A percentile compares a stretch with the other conserved stretches of the same genome.
Evolutionary conservation across 2,113 vertebrate genomes (phyloP).

Genomic region (Gallinago jamesoni): DNA sequence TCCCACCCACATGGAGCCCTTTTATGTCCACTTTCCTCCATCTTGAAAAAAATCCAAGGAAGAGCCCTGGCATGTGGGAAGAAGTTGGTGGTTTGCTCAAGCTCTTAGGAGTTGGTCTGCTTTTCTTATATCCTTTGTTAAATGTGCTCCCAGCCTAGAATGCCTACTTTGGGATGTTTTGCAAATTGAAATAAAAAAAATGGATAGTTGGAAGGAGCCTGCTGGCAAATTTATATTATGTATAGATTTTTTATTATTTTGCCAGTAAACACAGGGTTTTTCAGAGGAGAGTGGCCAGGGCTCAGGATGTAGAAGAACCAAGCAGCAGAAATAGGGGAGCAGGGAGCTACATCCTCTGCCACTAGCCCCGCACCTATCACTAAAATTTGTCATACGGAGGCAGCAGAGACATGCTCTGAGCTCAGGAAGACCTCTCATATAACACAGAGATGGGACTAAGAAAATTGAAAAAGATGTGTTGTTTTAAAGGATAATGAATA

Average conservation of each 20-base stretch:
- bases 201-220: not conserved
- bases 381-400: not conserved
- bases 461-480: not conserved
- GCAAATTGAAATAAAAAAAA: not conserved
- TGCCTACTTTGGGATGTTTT: not conserved
- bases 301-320: not conserved
- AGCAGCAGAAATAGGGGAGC: not conserved
- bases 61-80: not conserved
- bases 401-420: not conserved
- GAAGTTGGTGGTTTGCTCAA: not conserved
- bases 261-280: not conserved
- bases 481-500: not conserved
- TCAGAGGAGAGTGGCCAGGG: not conserved
- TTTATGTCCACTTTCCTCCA: not conserved
- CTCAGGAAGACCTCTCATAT: not conserved
- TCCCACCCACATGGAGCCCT: not conserved
- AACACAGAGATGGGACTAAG: not conserved
- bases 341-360: not conserved
- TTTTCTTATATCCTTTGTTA: not conserved
- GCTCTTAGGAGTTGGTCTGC: not conserved
- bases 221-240: not conserved
- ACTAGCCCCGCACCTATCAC: not conserved
- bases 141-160: not conserved
- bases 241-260: not conserved
- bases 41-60: not conserved